Evolutionary conservation across 1,140 invertebrate species (phyloP).

Genomic region (Leucophenga varia): DNA sequence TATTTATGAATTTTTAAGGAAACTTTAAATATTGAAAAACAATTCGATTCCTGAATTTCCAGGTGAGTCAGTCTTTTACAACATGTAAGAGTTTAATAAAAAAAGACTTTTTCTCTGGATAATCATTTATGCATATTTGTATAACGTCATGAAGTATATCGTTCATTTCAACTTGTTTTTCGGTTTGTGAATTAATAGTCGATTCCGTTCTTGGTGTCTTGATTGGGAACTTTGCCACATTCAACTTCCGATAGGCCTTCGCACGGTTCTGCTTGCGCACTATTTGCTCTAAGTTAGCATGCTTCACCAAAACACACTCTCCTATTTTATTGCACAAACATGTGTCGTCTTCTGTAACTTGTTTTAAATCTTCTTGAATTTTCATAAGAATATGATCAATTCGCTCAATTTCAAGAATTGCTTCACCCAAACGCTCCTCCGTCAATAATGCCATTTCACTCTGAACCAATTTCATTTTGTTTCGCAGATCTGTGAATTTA

Average conservation of each 20-base stretch:
- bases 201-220: slow-evolving; percentile 57
- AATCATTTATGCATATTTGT: slow-evolving; percentile 60
- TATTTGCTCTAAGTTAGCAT: slow-evolving; percentile 63
- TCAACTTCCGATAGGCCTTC: slow-evolving; percentile 60
- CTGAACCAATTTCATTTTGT: slow-evolving; percentile 61
- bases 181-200: slow-evolving; percentile 56
- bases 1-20: too few relatives aligned
- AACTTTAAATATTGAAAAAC: too few relatives aligned
- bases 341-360: slow-evolving; percentile 57
- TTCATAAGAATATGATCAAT: slow-evolving; percentile 31
- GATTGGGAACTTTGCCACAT: slow-evolving; percentile 57
- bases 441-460: slow-evolving; percentile 53
- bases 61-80: slow-evolving; percentile 40
- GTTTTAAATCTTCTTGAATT: slow-evolving; percentile 55
- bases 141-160: slow-evolving; percentile 59
- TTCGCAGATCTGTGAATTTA: slow-evolving; percentile 62
- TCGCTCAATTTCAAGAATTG: slow-evolving; percentile 41
- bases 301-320: slow-evolving; percentile 49
- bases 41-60: too few relatives aligned
- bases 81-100: slow-evolving; percentile 61
- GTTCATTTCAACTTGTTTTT: slow-evolving; percentile 59
- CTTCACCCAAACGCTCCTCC: slow-evolving; percentile 25
- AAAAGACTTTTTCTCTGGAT: slow-evolving; percentile 59
- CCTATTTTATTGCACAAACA: slow-evolving; percentile 52
- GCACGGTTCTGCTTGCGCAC: slow-evolving; percentile 64